Base-by-base conservation (phyloP, 2,113 vertebrate genomes). In the Fukomys damarensis region DNA sequence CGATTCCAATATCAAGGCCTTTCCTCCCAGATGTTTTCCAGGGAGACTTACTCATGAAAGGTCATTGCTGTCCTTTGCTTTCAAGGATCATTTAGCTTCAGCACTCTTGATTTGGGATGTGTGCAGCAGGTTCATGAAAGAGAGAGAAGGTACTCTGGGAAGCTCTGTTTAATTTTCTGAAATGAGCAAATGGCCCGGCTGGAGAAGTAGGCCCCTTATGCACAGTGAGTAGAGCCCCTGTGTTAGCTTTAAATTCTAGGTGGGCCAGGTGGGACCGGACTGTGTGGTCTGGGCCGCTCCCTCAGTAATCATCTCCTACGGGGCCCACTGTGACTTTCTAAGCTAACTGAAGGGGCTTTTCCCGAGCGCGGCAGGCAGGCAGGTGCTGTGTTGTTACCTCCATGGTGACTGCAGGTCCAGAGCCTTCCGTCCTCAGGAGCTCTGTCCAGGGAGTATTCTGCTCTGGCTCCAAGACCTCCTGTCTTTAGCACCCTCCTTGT, bases 151-250 rank as follows among this genome's bases (percentile, higher is more conserved):
- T 85, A 84, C 96, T 94, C 79, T 46, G 20, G 76, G 97, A 96
- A 97, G 70, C 94, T 93, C 95, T 77, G 17, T 32, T 95, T 97
- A 97, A 97, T 96, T 96, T 84, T 97, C 84, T 91, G 92, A 96
- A 97, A 82, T 85, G 84, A 97, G 46, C 14, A 28, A 97, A 96
- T 96, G 97, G 96, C 97, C 97, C 92, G 0, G 3, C 54, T 2
- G 24, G 19, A 84, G 76, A 95, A 26, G 68, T 11, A 41, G 83
- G 35, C 59, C 82, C 22, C 16, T 38, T 43, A 20, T 59, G 65
- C 93, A 86, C 89, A 87, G 86, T 79, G 89, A 96, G 84, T 59
- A 96, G 95, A 95, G 52, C 59, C 56, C 58, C 63, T 24, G 43
- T 74, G 79, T 95, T 77, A 4, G 11, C 79, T 91, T 89, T 61